These are phyloP conservation scores for Pterocles orientalis DNA, from an alignment of 2,113 vertebrate species.

Conservation along the genomic window DNA sequence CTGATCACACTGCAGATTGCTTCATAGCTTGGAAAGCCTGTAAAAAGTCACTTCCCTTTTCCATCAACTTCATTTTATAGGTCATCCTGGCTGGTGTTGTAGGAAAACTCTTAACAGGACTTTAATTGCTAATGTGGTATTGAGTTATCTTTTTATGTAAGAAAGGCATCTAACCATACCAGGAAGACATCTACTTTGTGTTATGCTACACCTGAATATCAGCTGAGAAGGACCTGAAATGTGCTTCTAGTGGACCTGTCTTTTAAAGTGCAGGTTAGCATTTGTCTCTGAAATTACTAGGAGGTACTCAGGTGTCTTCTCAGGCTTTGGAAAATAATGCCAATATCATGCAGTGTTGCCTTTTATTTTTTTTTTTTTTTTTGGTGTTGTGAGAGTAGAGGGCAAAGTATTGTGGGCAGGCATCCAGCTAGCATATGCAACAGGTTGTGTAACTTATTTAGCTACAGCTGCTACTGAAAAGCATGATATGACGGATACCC, in stretches of 20 bases:
- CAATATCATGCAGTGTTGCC: background rate
- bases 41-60: slow-evolving; percentile 13
- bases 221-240: background rate
- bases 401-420: background rate
- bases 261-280: background rate
- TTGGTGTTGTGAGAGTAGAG: background rate
- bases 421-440: background rate
- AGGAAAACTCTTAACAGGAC: background rate
- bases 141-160: background rate
- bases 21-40: background rate
- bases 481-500: background rate
- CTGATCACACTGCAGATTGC: background rate
- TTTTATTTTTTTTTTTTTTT: background rate
- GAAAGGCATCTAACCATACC: background rate
- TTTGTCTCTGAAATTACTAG: background rate
- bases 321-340: background rate
- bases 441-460: background rate
- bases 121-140: background rate
- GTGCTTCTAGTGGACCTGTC: background rate
- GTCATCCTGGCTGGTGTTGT: accelerated
- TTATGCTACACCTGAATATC: background rate
- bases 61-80: background rate
- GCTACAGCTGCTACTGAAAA: background rate
- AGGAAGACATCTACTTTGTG: background rate
- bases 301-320: background rate